Conservation (phyloP, 35 echinoderm and acorn worm genomes). For the Diadema setosum region DNA sequence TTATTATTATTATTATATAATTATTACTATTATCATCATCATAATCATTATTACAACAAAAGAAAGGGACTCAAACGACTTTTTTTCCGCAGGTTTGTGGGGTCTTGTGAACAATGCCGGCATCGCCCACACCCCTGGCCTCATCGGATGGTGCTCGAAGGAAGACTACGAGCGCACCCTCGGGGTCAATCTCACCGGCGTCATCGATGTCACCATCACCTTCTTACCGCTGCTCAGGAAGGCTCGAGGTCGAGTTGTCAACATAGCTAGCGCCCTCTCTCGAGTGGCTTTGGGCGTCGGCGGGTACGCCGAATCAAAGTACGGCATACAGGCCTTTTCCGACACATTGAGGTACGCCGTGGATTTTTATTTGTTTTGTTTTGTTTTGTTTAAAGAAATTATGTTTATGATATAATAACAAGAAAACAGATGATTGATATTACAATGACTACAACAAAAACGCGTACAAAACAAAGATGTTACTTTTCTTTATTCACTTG, state of each 20-base stretch:
- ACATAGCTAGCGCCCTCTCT: slow-evolving; percentile 64
- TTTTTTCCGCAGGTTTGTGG: slow-evolving; percentile 55
- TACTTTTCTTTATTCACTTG: no score
- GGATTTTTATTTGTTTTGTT: no score
- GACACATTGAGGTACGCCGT: slow-evolving; percentile 39
- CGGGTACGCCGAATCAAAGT: slow-evolving; percentile 68
- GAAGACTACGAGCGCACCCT: slow-evolving; percentile 55
- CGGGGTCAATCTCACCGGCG: slow-evolving; percentile 69
- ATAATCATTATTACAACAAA: no score
- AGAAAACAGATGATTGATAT: no score
- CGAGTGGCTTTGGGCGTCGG: slow-evolving; percentile 31
- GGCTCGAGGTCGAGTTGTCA: slow-evolving; percentile 72
- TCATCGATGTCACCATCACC: slow-evolving; percentile 65
- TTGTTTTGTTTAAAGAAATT: no score
- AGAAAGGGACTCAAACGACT: no score
- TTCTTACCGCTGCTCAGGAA: slow-evolving; percentile 77
- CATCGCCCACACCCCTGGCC: slow-evolving; percentile 24
- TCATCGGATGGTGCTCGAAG: slow-evolving; percentile 53
- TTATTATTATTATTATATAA: no score
- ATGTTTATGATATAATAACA: no score
- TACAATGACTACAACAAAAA: no score
- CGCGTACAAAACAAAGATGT: no score
- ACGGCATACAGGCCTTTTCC: slow-evolving; percentile 69
- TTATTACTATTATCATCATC: no score
- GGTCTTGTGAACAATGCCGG: slow-evolving; percentile 92